These are phyloP conservation scores for Ceyx margarethae DNA, from an alignment of 2,113 vertebrate genomes.

Conservation along the genomic window DNA sequence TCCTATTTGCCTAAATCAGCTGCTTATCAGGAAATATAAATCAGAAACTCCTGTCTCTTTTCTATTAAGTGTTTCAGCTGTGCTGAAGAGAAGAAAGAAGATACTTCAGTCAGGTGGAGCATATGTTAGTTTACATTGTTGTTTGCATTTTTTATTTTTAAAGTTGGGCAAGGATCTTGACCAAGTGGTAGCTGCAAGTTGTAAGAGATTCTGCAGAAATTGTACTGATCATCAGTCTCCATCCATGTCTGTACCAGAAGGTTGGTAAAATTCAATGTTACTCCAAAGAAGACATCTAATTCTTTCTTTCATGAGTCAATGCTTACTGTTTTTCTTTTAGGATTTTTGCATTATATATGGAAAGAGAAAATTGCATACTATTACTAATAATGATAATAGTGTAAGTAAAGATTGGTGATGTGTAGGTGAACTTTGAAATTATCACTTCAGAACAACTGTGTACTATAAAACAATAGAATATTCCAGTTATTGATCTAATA, in stretches of 20 bases:
- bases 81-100: not conserved
- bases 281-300: not conserved
- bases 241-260: not conserved
- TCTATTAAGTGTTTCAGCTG: not conserved
- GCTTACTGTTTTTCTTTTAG: not conserved
- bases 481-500: not conserved
- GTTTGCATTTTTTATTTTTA: not conserved
- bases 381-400: not conserved
- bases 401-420: not conserved
- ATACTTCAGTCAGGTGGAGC: not conserved
- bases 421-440: not conserved
- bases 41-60: not conserved
- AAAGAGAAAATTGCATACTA: not conserved
- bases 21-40: not conserved
- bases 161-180: not conserved
- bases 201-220: not conserved
- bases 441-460: not conserved
- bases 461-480: not conserved
- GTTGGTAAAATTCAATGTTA: not conserved
- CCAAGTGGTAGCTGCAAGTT: not conserved
- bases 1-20: constrained; percentile 1
- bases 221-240: not conserved
- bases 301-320: not conserved
- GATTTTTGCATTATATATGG: not conserved
- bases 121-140: not conserved